Conservation (phyloP, 2,113 vertebrate species). For the Notechis scutatus region DNA sequence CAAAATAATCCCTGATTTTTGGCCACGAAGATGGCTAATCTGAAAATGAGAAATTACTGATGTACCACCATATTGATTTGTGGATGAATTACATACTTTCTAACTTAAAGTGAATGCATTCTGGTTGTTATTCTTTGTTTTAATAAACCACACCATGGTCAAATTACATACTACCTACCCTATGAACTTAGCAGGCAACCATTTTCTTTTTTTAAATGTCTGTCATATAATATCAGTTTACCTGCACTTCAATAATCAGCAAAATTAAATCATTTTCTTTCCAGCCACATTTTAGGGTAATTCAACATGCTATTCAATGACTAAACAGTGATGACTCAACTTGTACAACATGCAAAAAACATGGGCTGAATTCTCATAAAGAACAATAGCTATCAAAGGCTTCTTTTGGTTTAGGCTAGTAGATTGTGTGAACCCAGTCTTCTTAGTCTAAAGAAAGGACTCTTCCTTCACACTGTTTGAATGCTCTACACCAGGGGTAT, state of each 20-base stretch:
- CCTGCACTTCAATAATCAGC: not conserved
- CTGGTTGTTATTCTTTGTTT: not conserved
- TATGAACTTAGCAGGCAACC: too few species aligned
- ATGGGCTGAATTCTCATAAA: not conserved
- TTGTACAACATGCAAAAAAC: not conserved
- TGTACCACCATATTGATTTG: not conserved
- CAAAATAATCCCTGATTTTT: not conserved
- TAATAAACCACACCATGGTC: not conserved
- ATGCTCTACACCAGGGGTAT: not conserved
- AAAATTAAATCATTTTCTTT: not conserved
- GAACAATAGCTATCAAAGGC: not conserved
- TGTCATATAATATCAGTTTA: not conserved
- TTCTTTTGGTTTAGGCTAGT: not conserved
- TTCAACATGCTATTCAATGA: not conserved
- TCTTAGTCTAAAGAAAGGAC: not conserved
- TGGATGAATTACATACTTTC: not conserved
- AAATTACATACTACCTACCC: not conserved
- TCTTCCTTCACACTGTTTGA: not conserved
- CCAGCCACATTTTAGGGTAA: not conserved
- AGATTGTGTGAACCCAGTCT: not conserved
- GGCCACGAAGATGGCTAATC: not conserved
- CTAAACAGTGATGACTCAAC: not conserved
- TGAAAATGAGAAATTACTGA: not conserved
- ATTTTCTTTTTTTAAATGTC: too few species aligned
- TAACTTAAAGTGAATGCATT: not conserved